These are phyloP conservation scores for Darwinula stevensoni DNA, from an alignment of 2,888 invertebrate genomes.

Conservation along the genomic window DNA sequence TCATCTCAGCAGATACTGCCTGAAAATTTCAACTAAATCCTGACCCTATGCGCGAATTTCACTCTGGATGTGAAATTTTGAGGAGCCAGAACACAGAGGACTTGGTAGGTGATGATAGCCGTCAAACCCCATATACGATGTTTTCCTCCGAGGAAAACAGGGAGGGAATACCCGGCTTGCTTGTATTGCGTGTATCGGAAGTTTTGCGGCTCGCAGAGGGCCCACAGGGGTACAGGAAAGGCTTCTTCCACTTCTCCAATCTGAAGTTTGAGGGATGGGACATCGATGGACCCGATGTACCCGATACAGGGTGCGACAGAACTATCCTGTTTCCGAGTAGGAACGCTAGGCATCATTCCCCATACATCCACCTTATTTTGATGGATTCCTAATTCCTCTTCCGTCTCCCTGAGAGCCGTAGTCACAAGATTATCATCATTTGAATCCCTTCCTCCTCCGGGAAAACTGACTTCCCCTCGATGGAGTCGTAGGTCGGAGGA, in stretches of 20 bases:
- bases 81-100: neutral
- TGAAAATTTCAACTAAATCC: too few species aligned
- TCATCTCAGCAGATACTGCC: too few species aligned
- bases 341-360: neutral
- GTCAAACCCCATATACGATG: neutral
- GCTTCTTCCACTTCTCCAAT: neutral
- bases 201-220: neutral
- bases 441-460: neutral
- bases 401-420: constrained; percentile 1
- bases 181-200: neutral
- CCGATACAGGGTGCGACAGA: neutral
- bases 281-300: neutral
- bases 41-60: too few species aligned
- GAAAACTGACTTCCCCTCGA: constrained; percentile 1
- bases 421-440: neutral
- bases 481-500: neutral
- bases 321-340: neutral
- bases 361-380: neutral
- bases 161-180: neutral
- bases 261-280: neutral
- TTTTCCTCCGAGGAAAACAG: neutral
- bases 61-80: neutral
- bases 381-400: constrained; percentile 1
- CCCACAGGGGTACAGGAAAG: neutral
- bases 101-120: neutral